Evolutionary conservation across 2,113 vertebrate species (phyloP), one percentile per base, ranked within the genome.

Genomic region (Mesembrinibis cayennensis): DNA sequence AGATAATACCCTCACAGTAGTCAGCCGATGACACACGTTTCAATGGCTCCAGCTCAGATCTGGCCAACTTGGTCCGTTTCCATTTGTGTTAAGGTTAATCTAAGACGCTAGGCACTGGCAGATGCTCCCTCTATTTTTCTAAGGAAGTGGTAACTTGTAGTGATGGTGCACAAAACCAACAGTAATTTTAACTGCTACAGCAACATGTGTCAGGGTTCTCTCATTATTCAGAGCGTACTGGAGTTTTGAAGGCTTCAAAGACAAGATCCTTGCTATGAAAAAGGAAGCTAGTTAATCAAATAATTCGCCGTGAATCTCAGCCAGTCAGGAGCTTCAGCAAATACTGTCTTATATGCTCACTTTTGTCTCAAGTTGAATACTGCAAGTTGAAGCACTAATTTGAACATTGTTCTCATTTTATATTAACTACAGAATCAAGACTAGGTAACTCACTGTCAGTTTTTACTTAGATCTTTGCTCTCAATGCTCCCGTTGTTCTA

Each of bases 361-460:
- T 82, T 94, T 53, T 84, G 69, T 87, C 61, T 94, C 65, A 63
- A 56, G 56, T 10, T 72, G 73, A 88, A 59, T 45, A 50, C 52
- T 2, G 3, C 42, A 88, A 90, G 36, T 13, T 42, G 34, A 67
- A 61, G 42, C 25, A 53, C 47, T 71, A 85, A 67, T 76, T 83
- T 74, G 77, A 95, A 55, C 42, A 61, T 58, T 23, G 77, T 79
- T 55, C 25, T 89, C 44, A 52, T 58, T 47, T 81, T 78, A 63
- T 50, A 56, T 90, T 91, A 90, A 84, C 38, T 76, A 19, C 44
- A 76, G 44, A 47, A 85, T 74, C 47, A 63, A 93, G 20, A 53
- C 32, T 32, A 44, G 29, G 36, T 62, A 87, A 70, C 17, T 78
- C 67, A 27, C 32, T 72, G 45, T 53, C n/a, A 58, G 30, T 38